Evolutionary conservation across 1,140 invertebrate genomes (phyloP).

Genomic region (Cepaea nemoralis): DNA sequence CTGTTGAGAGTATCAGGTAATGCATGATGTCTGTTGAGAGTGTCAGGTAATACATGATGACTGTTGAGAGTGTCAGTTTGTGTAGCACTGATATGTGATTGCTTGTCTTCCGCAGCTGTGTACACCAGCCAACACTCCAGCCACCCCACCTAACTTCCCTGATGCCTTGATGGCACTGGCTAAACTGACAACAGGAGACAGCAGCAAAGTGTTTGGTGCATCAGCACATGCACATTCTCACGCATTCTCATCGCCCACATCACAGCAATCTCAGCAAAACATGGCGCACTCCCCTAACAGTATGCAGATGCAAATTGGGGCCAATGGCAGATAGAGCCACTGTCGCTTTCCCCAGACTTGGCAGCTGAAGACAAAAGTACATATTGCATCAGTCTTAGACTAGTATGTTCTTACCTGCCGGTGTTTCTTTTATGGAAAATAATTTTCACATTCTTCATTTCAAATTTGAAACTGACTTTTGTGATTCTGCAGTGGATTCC

Average conservation of each 20-base stretch:
- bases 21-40: too few relatives aligned
- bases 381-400: not conserved
- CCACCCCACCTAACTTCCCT: constrained; percentile 69
- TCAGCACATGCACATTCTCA: constrained; percentile 60
- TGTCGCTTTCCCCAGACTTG: not conserved
- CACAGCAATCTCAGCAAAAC: constrained; percentile 59
- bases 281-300: constrained; percentile 64
- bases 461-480: not conserved
- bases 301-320: constrained; percentile 57
- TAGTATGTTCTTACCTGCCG: not conserved
- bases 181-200: constrained; percentile 67
- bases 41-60: too few relatives aligned
- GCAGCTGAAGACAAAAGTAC: constrained; percentile 11
- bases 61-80: too few relatives aligned
- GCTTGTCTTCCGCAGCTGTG: constrained; percentile 56
- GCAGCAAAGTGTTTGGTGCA: constrained; percentile 55
- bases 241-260: constrained; percentile 60
- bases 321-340: constrained; percentile 26
- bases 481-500: not conserved
- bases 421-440: not conserved
- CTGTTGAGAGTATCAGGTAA: too few relatives aligned
- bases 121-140: constrained; percentile 69
- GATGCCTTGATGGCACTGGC: constrained; percentile 66
- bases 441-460: constrained; percentile 17
- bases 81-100: too few relatives aligned